Evolutionary conservation across 2,797 vertebrate species (phyloP), one percentile per base, ranked within the genome.

Genomic region (Orestias chungarensis): DNA sequence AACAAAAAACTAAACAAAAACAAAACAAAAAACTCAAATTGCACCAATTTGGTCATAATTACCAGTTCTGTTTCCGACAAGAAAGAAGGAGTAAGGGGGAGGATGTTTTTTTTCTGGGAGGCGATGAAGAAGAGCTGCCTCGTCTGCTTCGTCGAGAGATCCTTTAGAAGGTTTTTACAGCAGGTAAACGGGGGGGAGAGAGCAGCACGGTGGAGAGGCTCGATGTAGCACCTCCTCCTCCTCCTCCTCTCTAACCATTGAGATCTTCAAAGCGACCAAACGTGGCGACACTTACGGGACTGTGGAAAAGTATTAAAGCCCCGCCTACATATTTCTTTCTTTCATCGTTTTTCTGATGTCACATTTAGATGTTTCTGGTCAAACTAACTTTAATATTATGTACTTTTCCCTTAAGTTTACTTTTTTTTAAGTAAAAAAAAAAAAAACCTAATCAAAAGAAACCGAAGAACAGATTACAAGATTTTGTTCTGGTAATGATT

Each of bases 161-260:
- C 70, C 76, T 44, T 66, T 76, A 80, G 87, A 68, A 83, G 64
- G 79, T 50, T 77, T 50, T 77, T 88, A 90, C 89, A 91, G 89
- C 85, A 89, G 86, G 88, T 87, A 83, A 92, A 91, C 81, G 31
- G 70, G 82, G 67, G 47, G 27, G 66, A n/a, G 80, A 81, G 87
- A 89, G 85, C 74, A 75, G 80, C 71, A 8, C 46, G 70, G 54
- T 23, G 76, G 73, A 78, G 73, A 76, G 72, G 64, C 66, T 80
- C 46, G n/a, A 46, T 72, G 50, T 64, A 29, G 62, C 75, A 23
- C 65, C 43, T 71, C 71, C 18, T 73, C 68, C 31, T 76, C 27
- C 18, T 75, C n/a, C n/a, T n/a, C n/a, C n/a, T n/a, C 49, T 52
- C 75, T 76, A 68, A 71, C 75, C 43, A 1, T 50, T 18, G 54